Conservation (phyloP, 2,113 vertebrate genomes). For the Dryoscopus gambensis region DNA sequence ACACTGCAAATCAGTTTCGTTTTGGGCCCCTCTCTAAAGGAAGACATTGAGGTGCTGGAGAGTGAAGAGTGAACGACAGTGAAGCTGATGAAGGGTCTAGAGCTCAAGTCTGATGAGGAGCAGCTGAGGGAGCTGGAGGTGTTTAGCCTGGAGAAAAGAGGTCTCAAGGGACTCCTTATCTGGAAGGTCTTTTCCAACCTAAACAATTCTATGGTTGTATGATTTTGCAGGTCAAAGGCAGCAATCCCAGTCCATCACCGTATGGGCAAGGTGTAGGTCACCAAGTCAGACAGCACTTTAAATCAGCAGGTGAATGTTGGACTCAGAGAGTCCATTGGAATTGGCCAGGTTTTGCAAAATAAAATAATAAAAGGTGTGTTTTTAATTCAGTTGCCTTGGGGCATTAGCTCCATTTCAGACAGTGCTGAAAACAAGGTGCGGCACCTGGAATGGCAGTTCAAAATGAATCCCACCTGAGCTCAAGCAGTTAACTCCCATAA, state of each 20-base stretch:
- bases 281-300: not conserved
- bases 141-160: not conserved
- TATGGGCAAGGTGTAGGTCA: not conserved
- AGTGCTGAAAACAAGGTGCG: not conserved
- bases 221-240: not conserved
- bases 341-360: not conserved
- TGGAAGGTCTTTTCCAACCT: not conserved
- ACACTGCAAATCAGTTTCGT: not conserved
- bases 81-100: not conserved
- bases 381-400: not conserved
- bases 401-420: not conserved
- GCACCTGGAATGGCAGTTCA: not conserved
- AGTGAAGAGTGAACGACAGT: accelerated
- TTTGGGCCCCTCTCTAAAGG: not conserved
- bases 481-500: not conserved
- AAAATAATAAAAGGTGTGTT: not conserved
- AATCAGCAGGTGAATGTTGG: not conserved
- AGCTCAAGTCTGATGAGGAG: not conserved
- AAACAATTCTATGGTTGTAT: not conserved
- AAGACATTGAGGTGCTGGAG: not conserved
- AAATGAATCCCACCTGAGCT: not conserved
- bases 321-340: not conserved
- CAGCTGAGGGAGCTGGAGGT: not conserved
- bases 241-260: not conserved
- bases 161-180: not conserved